Conservation (phyloP, 1,140 invertebrate genomes). For the Drosophila hydei region DNA sequence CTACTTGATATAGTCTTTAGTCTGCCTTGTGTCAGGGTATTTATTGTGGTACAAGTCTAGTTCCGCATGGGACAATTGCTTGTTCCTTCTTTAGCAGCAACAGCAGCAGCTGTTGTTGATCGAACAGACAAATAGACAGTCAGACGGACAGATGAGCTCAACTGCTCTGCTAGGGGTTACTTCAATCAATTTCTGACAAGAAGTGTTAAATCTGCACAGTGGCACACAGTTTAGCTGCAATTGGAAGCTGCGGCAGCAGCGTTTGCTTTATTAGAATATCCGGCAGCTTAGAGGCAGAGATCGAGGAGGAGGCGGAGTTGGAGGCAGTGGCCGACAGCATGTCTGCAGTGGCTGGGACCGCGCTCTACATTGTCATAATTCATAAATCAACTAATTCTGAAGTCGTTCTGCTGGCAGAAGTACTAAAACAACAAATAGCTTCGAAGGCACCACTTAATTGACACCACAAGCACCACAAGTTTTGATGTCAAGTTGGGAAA, state of each 20-base stretch:
- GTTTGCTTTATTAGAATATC: constrained; percentile 81
- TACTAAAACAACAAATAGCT: constrained; percentile 62
- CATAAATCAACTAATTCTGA: constrained; percentile 82
- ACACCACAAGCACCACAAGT: constrained; percentile 11
- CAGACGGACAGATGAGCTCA: constrained; percentile 34
- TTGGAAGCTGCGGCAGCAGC: constrained; percentile 20
- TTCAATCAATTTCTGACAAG: constrained; percentile 83
- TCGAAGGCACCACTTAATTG: constrained; percentile 34
- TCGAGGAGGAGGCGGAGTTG: not conserved
- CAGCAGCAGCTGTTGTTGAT: constrained; percentile 16
- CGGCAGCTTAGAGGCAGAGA: constrained; percentile 64
- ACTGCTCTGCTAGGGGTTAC: constrained; percentile 75
- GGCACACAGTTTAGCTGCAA: constrained; percentile 55
- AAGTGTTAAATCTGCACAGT: constrained; percentile 82
- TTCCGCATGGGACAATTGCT: constrained; percentile 77
- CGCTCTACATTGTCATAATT: constrained; percentile 79
- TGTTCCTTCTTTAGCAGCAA: constrained; percentile 63
- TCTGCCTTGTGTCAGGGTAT: not conserved
- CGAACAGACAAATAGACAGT: constrained; percentile 5
- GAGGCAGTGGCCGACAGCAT: constrained; percentile 46
- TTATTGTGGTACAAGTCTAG: constrained; percentile 46
- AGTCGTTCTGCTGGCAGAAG: constrained; percentile 53
- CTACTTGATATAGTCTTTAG: not conserved
- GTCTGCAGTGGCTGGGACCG: constrained; percentile 40
- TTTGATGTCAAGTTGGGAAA: constrained; percentile 16